These are phyloP conservation scores for Drosophila lacicola DNA, from an alignment of 2,888 invertebrate genomes.

Conservation along the genomic window DNA sequence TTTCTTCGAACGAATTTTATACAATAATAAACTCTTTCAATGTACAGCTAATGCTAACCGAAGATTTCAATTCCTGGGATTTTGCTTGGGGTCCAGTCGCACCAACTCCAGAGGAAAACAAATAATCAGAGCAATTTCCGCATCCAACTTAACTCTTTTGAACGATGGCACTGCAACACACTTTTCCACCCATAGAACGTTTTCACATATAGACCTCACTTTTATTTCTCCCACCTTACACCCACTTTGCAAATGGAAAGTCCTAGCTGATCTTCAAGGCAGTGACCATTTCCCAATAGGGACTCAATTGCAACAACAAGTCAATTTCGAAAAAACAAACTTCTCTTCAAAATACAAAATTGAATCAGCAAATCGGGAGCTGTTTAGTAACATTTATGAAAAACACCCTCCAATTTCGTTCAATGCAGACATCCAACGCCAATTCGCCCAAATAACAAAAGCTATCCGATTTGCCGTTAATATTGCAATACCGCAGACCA, in stretches of 20 bases:
- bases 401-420: not conserved
- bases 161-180: conserved; percentile 5
- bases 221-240: conserved; percentile 24
- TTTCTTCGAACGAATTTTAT: too few species aligned
- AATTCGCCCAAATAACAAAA: not conserved
- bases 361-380: conserved; percentile 1
- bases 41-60: conserved; percentile 2
- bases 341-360: not conserved
- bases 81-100: conserved; percentile 21
- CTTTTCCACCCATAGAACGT: conserved; percentile 21
- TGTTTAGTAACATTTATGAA: conserved; percentile 14
- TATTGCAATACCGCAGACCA: not conserved
- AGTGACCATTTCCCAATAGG: conserved; percentile 13
- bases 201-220: conserved; percentile 26
- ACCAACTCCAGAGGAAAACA: conserved; percentile 24
- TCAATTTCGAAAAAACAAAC: not conserved
- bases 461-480: not conserved
- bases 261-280: conserved; percentile 18
- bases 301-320: not conserved
- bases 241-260: conserved; percentile 19
- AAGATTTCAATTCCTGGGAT: conserved; percentile 36
- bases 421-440: not conserved
- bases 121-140: conserved; percentile 10
- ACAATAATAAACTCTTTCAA: too few species aligned
- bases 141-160: not conserved